Evolutionary conservation across 2,888 invertebrate species (phyloP).

Genomic region (Microplitis manilae): DNA sequence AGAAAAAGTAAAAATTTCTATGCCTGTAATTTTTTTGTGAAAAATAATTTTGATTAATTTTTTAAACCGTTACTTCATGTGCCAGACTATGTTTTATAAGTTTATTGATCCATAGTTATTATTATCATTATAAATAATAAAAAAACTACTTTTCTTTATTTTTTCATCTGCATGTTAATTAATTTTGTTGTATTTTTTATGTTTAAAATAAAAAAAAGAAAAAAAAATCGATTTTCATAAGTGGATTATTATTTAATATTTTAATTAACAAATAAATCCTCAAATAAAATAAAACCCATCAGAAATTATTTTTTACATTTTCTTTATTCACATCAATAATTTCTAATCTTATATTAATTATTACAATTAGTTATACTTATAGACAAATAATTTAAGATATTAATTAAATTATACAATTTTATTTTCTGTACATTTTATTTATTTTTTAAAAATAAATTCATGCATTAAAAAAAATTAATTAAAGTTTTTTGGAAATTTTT

Average conservation of each 20-base stretch:
- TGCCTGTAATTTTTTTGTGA: neutral
- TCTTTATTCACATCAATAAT: neutral
- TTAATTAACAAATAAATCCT: too few relatives aligned
- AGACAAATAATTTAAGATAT: neutral
- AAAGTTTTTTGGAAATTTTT: neutral
- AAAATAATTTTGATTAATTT: slow-evolving; percentile 8
- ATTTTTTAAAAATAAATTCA: neutral
- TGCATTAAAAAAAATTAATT: neutral
- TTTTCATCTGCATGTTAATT: neutral
- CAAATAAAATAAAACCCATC: too few relatives aligned
- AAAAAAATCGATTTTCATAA: neutral
- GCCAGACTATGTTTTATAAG: slow-evolving; percentile 28
- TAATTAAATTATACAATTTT: neutral
- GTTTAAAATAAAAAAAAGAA: neutral
- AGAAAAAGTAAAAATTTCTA: neutral
- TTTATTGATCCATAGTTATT: neutral
- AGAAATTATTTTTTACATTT: neutral
- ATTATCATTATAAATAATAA: slow-evolving; percentile 1
- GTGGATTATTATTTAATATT: too few relatives aligned
- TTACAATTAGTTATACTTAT: neutral
- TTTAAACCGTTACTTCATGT: slow-evolving; percentile 18
- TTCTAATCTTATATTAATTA: neutral
- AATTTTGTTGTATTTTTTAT: neutral
- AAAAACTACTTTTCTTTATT: neutral
- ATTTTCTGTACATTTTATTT: neutral